These are phyloP conservation scores for Lordiphosa collinella DNA, from an alignment of 1,140 invertebrate genomes.

Conservation along the genomic window DNA sequence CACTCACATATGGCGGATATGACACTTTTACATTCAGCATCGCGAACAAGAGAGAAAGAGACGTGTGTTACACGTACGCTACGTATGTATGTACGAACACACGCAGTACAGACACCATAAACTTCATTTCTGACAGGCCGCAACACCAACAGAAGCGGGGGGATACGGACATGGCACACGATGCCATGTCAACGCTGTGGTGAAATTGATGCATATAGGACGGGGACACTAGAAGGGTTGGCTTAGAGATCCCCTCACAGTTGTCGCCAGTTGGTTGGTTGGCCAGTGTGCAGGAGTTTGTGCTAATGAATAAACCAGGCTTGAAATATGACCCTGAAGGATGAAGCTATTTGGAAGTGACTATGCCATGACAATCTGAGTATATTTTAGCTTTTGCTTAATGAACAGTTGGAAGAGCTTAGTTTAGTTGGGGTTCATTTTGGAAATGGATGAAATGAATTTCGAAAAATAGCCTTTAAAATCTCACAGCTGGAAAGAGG, in stretches of 20 bases:
- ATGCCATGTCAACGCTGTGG: conserved; percentile 62
- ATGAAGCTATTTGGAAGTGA: conserved; percentile 1
- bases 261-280: neutral
- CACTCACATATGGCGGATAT: conserved; percentile 74
- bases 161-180: conserved; percentile 29
- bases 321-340: conserved; percentile 43
- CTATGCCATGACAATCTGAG: neutral
- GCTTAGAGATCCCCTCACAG: neutral
- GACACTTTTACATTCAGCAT: conserved; percentile 72
- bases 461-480: too few relatives aligned
- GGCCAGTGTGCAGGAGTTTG: conserved; percentile 5
- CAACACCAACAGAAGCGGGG: conserved; percentile 49
- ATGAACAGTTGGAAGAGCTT: conserved; percentile 5
- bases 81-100: too few relatives aligned
- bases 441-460: too few relatives aligned
- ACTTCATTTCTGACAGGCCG: conserved; percentile 71
- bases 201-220: conserved; percentile 29
- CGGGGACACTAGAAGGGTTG: conserved; percentile 21
- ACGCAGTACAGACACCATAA: conserved; percentile 59
- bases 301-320: conserved; percentile 58
- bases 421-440: neutral
- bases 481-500: too few relatives aligned
- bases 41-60: conserved; percentile 11
- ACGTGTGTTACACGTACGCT: conserved; percentile 32
- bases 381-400: conserved; percentile 14